Percentiles rank a stretch among this genome's conserved stretches.
Conservation (phyloP, 2,113 vertebrate species). For the Proterorhinus semilunaris region DNA sequence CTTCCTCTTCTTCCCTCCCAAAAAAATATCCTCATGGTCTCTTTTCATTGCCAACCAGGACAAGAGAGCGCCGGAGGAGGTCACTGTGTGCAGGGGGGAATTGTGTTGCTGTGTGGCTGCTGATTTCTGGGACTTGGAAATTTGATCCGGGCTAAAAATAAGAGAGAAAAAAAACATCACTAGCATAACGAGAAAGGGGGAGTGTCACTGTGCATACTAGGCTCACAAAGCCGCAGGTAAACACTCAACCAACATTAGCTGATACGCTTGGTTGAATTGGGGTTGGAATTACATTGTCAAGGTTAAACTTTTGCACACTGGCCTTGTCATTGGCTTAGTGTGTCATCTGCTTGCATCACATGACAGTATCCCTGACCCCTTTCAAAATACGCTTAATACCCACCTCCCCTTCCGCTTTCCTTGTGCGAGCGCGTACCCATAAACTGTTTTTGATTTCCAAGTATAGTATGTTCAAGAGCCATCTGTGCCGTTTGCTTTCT, state of each 20-base stretch:
- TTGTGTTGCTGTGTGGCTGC: constrained; percentile 46
- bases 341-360: constrained; percentile 43
- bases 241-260: too few relatives aligned
- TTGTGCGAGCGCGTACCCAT: neutral
- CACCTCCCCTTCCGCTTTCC: neutral
- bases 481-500: too few relatives aligned
- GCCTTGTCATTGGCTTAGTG: neutral
- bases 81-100: neutral
- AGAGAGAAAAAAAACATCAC: constrained; percentile 55
- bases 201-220: constrained; percentile 38
- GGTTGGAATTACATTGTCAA: constrained; percentile 14
- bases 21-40: neutral
- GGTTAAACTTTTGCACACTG: constrained; percentile 25
- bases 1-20: neutral
- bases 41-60: constrained; percentile 2
- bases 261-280: neutral
- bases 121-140: constrained; percentile 61
- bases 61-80: constrained; percentile 9
- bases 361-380: constrained; percentile 42
- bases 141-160: constrained; percentile 77
- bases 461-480: too few relatives aligned
- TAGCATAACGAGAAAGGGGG: constrained; percentile 56
- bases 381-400: neutral
- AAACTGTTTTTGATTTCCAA: neutral
- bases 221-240: constrained; percentile 23